phyloP scores from a whole-genome alignment of 2,113 vertebrate species.

The Romanogobio albipinnatus region DNA sequence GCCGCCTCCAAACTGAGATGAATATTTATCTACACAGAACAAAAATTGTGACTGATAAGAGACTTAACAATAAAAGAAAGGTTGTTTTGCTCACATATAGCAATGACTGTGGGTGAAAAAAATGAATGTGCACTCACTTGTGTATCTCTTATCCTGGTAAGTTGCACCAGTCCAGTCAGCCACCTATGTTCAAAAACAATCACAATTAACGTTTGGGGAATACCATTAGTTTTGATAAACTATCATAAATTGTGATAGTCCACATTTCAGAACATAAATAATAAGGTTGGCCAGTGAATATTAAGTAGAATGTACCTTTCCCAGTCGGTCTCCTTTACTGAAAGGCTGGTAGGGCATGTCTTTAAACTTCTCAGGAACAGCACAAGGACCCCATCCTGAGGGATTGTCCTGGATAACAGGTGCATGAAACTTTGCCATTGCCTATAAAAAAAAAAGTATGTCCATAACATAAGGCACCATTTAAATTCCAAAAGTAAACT shows the following conservation, averaged over 20 bases:
- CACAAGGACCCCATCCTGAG: conserved; percentile 96
- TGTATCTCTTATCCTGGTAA: conserved; percentile 98
- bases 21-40: conserved; percentile 81
- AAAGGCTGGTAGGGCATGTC: conserved; percentile 99
- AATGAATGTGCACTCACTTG: conserved; percentile 81
- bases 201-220: background rate
- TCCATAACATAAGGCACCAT: background rate
- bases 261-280: background rate
- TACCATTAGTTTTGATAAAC: background rate
- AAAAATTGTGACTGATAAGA: background rate
- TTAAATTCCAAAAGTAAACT: background rate
- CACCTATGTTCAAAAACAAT: conserved; percentile 75
- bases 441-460: conserved; percentile 52
- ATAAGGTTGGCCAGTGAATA: background rate
- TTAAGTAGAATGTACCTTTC: conserved; percentile 81
- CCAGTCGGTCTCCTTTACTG: conserved; percentile 96
- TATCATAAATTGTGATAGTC: background rate
- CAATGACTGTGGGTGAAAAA: background rate
- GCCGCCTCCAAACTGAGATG: conserved; percentile 95
- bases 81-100: background rate
- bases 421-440: conserved; percentile 94
- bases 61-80: background rate
- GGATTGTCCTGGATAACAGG: conserved; percentile 98
- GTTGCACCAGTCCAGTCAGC: conserved; percentile 98
- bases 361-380: conserved; percentile 93